These are phyloP conservation scores for Alitta virens DNA, from an alignment of 2,888 invertebrate genomes.

Conservation along the genomic window DNA sequence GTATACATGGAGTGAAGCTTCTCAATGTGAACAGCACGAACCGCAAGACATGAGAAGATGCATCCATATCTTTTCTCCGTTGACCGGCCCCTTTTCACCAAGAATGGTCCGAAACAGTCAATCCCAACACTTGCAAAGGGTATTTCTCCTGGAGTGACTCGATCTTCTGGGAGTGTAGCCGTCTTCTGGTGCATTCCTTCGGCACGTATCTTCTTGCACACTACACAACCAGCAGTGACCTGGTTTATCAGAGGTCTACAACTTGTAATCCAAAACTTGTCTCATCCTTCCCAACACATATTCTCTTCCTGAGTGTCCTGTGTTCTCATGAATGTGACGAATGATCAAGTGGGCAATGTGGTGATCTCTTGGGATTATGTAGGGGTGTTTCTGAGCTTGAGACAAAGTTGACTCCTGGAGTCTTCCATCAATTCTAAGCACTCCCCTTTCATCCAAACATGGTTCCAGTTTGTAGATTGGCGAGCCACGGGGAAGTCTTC, in stretches of 20 bases:
- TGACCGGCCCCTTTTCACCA: slow-evolving; percentile 31
- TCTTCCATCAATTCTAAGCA: slow-evolving; percentile 33
- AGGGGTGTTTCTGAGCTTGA: slow-evolving; percentile 22
- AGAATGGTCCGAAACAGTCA: slow-evolving; percentile 37
- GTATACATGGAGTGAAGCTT: slow-evolving; percentile 5
- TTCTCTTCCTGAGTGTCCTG: slow-evolving; percentile 15
- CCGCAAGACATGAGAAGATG: slow-evolving; percentile 22
- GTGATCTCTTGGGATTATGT: slow-evolving; percentile 29
- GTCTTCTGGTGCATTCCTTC: slow-evolving; percentile 16
- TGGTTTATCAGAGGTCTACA: too few relatives aligned
- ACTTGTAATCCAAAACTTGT: too few relatives aligned
- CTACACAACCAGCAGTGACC: too few relatives aligned
- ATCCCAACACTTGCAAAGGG: slow-evolving; percentile 33
- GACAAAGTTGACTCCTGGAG: slow-evolving; percentile 18
- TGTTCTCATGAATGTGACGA: background rate
- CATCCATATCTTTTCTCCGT: slow-evolving; percentile 34
- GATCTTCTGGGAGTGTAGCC: slow-evolving; percentile 30
- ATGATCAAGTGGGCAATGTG: slow-evolving; percentile 22
- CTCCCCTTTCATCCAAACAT: slow-evolving; percentile 20
- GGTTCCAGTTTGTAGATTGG: slow-evolving; percentile 24
- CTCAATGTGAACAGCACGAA: slow-evolving; percentile 6
- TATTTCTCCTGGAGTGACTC: slow-evolving; percentile 27
- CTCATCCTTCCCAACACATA: too few relatives aligned
- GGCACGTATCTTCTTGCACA: slow-evolving; percentile 14
- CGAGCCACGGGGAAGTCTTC: background rate